Conservation (phyloP, 2,113 vertebrate genomes). For the Rhodinocichla rosea region DNA sequence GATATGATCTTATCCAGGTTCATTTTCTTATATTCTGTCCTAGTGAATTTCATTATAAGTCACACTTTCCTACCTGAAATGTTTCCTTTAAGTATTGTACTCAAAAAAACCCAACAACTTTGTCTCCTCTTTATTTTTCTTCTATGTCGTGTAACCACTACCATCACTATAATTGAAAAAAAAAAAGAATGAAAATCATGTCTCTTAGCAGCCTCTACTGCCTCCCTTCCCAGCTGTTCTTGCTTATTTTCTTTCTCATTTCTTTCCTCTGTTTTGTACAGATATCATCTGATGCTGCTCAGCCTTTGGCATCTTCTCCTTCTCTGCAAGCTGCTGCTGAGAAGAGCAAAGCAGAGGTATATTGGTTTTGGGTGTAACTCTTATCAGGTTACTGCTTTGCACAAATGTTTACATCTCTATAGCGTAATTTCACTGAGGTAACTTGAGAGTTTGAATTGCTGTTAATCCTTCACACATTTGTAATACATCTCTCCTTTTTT, state of each 20-base stretch:
- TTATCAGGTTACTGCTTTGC: neutral
- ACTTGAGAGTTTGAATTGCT: neutral
- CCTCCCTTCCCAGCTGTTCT: constrained; percentile 12
- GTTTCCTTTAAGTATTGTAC: constrained; percentile 6
- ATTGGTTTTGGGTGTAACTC: neutral
- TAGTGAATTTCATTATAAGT: constrained; percentile 35
- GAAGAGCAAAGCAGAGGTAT: constrained; percentile 91
- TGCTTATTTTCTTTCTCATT: constrained; percentile 59
- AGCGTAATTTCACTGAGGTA: neutral
- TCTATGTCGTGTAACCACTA: neutral
- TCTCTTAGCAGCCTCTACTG: neutral
- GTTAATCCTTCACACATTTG: neutral
- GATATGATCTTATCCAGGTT: constrained; percentile 33
- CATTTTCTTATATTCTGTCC: constrained; percentile 30
- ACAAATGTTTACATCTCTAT: neutral
- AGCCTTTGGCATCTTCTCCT: constrained; percentile 84
- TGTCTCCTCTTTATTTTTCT: neutral
- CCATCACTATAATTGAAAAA: neutral
- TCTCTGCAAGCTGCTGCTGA: constrained; percentile 86
- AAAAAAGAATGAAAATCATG: neutral
- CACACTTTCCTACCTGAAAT: neutral
- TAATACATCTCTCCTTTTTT: neutral
- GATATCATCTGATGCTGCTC: constrained; percentile 85
- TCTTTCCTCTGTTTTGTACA: constrained; percentile 71
- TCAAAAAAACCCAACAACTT: neutral